Conservation (phyloP, 2,113 vertebrate species). For the Carettochelys insculpta region DNA sequence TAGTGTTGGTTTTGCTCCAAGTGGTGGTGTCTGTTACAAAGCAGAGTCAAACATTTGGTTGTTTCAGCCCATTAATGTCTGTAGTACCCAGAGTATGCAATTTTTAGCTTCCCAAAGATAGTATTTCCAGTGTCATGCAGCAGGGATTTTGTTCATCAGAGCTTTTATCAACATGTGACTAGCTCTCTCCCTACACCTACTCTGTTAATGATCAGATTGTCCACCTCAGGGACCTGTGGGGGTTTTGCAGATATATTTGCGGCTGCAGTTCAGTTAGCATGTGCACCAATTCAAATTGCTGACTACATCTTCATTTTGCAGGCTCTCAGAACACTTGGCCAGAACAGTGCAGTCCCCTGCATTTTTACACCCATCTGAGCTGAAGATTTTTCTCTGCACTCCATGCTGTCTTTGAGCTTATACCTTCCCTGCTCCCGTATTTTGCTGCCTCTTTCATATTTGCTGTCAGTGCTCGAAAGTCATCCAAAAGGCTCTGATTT, state of each 20-base stretch:
- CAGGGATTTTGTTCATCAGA: background rate
- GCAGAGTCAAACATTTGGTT: accelerated
- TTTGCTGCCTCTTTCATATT: slow-evolving; percentile 13
- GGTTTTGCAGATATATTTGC: background rate
- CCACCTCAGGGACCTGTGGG: background rate
- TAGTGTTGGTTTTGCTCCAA: background rate
- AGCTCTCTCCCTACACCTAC: background rate
- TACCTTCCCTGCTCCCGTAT: background rate
- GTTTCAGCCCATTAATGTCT: background rate
- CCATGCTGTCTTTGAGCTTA: background rate
- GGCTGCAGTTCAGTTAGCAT: slow-evolving; percentile 9
- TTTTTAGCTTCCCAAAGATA: background rate
- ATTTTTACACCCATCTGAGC: background rate
- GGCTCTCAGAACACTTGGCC: background rate
- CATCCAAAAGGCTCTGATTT: background rate
- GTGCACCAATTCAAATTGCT: background rate
- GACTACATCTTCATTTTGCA: slow-evolving; percentile 26
- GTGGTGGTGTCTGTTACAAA: background rate
- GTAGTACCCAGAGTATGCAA: background rate
- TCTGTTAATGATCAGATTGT: background rate
- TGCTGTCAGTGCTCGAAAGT: background rate
- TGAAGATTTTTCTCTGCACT: accelerated
- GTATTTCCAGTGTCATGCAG: background rate
- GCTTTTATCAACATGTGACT: background rate
- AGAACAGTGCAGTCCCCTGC: background rate